Base-by-base conservation (phyloP, 2,888 invertebrate genomes). In the Synergus gifuensis region DNA sequence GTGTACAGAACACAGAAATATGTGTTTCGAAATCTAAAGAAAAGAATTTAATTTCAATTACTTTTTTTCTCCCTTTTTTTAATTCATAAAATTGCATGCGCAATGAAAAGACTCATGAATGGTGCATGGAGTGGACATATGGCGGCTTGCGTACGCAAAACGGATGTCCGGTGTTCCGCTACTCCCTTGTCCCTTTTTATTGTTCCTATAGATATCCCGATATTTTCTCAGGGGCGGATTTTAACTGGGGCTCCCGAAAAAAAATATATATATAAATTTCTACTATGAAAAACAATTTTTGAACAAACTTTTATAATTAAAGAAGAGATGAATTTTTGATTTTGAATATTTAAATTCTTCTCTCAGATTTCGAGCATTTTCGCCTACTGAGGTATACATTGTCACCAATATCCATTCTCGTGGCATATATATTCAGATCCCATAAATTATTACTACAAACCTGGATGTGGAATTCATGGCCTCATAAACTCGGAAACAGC, bases 151-250 rank as follows among this genome's bases (percentile, higher is more conserved):
- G 83, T 79, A 84, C 80, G 67, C 76, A 86, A 89, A 87, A 87
- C 91, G 91, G 91, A 92, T 89, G 88, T 92, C 91, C 91, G 89
- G 89, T 84, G 87, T 91, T 90, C 90, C 90, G 90, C 89, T 88
- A 88, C 83, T 85, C 83, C 82, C 84, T 79, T 62, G 77, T 46
- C 49, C 46, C 49, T 77, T 63, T 63, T 64, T 77, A 49, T 49
- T 73, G 54, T 54, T 49, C 16, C 22, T 28, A 28, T 9, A 69
- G 22, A 69, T 69, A 69, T 46, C 66, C 5, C 66, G 42, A 66
- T 66, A 66, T 18, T 40, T 67, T 46, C 14, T 14, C 42, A 44
- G 67, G 67, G 22, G 2, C 42, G 44, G 12, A 1, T 60, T 60
- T 12, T 11, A 54, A 54, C 0, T n/a, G 54, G 60, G 18, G 12